phyloP scores from a whole-genome alignment of 1,140 invertebrate genomes.

The Rhizoglyphus robini region DNA sequence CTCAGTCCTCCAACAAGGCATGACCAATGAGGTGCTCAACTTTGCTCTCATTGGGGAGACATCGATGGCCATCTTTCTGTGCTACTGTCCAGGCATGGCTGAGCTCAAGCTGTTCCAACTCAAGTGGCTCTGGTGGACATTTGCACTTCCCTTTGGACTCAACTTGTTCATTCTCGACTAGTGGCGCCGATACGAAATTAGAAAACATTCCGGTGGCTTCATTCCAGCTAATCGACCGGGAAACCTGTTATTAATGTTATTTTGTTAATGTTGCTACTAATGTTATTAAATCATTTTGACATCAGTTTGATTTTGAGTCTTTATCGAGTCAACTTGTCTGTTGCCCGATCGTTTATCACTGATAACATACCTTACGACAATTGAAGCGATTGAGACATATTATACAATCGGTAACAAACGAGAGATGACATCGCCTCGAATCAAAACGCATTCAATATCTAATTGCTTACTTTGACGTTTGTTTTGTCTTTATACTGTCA shows the following conservation, averaged over 20 bases:
- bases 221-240: conserved; percentile 39
- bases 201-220: conserved; percentile 38
- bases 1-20: conserved; percentile 48
- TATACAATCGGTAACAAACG: no score
- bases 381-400: no score
- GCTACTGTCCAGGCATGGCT: conserved; percentile 55
- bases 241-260: conserved; percentile 43
- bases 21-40: conserved; percentile 47
- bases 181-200: conserved; percentile 35
- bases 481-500: no score
- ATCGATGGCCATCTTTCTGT: conserved; percentile 47
- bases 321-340: no score
- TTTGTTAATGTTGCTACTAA: no score
- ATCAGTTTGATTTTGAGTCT: no score
- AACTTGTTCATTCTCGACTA: conserved; percentile 42
- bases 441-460: no score
- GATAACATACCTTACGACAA: no score
- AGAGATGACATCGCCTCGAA: no score
- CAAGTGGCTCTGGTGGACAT: conserved; percentile 44
- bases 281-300: no score
- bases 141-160: conserved; percentile 38
- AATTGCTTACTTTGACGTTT: no score
- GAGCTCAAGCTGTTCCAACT: conserved; percentile 34
- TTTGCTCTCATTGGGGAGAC: conserved; percentile 60
- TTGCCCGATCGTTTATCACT: no score